Percentiles rank a stretch among this genome's conserved stretches.
Conservation (phyloP, 2,113 vertebrate genomes). For the Struthidea cinerea region DNA sequence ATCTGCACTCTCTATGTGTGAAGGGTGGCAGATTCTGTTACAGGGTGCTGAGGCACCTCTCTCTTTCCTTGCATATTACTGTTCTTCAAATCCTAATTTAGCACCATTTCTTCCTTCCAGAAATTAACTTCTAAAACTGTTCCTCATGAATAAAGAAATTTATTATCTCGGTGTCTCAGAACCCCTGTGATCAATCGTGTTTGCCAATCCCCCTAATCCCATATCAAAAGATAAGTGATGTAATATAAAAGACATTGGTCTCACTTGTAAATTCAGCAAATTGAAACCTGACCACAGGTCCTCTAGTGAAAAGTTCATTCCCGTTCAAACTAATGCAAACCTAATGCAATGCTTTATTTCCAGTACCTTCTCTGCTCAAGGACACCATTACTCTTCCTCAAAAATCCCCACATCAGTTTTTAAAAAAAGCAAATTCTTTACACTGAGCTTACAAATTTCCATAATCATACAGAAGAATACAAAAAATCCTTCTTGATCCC, state of each 20-base stretch:
- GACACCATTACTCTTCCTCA: neutral
- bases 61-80: neutral
- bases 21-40: neutral
- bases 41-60: neutral
- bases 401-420: neutral
- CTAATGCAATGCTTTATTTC: neutral
- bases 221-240: neutral
- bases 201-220: neutral
- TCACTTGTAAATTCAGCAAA: neutral
- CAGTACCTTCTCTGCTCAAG: neutral
- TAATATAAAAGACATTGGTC: neutral
- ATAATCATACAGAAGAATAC: neutral
- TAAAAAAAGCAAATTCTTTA: neutral
- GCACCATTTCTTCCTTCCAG: neutral
- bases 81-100: neutral
- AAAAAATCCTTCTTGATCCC: neutral
- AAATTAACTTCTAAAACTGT: neutral
- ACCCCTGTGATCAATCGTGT: neutral
- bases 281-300: neutral
- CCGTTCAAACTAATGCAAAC: neutral
- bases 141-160: neutral
- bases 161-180: neutral
- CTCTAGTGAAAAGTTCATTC: neutral
- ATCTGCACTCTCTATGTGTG: neutral
- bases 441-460: neutral